Evolutionary conservation across 2,888 invertebrate species (phyloP), one percentile per base, ranked within the genome.

Genomic region (Odiellus spinosus): DNA sequence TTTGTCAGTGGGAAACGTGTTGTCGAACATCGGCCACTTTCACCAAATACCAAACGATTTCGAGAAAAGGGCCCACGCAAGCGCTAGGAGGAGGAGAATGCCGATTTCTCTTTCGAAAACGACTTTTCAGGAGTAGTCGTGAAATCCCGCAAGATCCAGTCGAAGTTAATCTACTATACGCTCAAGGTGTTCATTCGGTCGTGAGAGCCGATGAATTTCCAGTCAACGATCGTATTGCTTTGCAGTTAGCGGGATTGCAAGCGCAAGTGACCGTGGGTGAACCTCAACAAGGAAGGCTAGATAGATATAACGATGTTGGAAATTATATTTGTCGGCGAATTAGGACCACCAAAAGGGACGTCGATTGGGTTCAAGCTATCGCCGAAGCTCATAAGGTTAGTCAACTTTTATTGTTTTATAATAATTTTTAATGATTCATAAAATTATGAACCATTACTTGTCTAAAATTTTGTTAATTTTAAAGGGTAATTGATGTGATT

Each of bases 141-240:
- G 88, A 90, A 65, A 71, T 91, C 45, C 88, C 88, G 6, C 88
- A 88, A 67, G 93, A 93, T 70, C 90, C 91, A 0, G 84, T 91
- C 0, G 91, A 93, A 69, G 85, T 91, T 12, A 88, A 86, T 59
- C 75, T 93, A 63, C 70, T 93, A 3, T 93, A 90, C 66, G 86
- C 91, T 20, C 93, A 93, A 70, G 91, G 90, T 48, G 91, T 93
- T 8, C 83, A 91, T 60, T 82, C 83, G 63, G 88, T 93, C 42
- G 91, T 91, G 3, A 88, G 87, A 82, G 76, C 82, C 69, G 91
- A 93, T 67, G 88, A 91, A 67, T 91, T 87, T 65, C 88, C 88
- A 0, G 87, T 93, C 6, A 87, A 86, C 33, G 88, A 90, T 69
- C 86, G 90, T 67, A 88, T 91, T 45, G 88, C 90, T 0, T 73